Percentiles rank a stretch among this genome's conserved stretches.
phyloP scores from a whole-genome alignment of 2,797 vertebrate genomes.

The Micromesistius poutassou region DNA sequence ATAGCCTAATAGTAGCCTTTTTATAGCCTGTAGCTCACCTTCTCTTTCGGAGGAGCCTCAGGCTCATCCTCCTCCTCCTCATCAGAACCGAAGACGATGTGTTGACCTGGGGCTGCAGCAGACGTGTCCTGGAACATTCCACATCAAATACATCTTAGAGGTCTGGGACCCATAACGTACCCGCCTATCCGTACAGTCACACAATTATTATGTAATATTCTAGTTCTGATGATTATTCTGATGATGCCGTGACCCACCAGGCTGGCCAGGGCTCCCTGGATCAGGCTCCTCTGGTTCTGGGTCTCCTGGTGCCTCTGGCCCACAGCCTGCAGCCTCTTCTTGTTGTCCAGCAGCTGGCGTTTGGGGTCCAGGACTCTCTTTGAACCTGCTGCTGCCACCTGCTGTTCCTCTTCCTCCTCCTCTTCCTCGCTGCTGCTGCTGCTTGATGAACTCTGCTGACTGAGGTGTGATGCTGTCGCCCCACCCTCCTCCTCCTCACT shows the following conservation, averaged over 20 bases:
- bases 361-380: conserved; percentile 7
- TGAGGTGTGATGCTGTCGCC: neutral
- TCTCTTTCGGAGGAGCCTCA: conserved; percentile 21
- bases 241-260: conserved; percentile 71
- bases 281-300: conserved; percentile 81
- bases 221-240: neutral
- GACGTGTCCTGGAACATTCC: conserved; percentile 68
- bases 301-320: conserved; percentile 79
- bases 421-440: conserved; percentile 16
- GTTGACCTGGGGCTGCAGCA: conserved; percentile 71
- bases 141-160: neutral
- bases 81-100: conserved; percentile 85
- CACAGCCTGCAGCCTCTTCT: conserved; percentile 85
- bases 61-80: conserved; percentile 55
- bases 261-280: conserved; percentile 84
- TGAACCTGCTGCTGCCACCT: neutral
- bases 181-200: no score
- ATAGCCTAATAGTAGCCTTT: neutral
- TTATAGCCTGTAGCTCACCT: conserved; percentile 27
- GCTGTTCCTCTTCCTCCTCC: conserved; percentile 34
- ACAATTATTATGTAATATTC: no score
- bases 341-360: conserved; percentile 81
- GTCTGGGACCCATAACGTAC: no score
- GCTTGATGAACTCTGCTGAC: conserved; percentile 1
- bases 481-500: neutral